phyloP scores from a whole-genome alignment of 2,113 vertebrate genomes.

The Pteronura brasiliensis region DNA sequence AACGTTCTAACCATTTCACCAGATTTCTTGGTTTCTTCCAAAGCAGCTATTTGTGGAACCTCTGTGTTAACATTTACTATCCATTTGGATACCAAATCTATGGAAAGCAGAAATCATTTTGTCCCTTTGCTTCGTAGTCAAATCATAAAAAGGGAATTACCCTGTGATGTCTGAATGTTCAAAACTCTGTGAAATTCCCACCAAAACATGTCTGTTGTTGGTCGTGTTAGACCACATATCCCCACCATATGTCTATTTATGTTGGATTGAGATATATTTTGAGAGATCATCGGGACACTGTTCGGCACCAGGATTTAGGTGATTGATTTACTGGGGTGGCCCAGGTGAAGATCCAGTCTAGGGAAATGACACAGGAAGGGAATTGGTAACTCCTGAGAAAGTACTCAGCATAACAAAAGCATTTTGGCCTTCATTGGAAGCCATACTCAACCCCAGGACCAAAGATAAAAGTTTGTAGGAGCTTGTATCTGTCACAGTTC shows the following conservation, averaged over 20 bases:
- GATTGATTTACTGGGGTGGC: background rate
- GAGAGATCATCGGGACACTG: background rate
- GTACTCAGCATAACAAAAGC: background rate
- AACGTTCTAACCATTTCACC: conserved; percentile 26
- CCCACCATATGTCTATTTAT: background rate
- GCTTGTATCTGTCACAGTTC: background rate
- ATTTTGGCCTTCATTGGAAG: background rate
- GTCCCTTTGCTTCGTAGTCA: background rate
- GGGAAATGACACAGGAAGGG: fast-evolving
- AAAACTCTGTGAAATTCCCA: background rate
- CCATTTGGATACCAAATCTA: background rate
- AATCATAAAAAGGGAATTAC: background rate
- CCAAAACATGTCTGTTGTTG: background rate
- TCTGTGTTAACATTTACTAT: background rate
- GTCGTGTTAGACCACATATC: background rate
- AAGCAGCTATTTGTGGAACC: background rate
- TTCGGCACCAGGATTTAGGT: background rate
- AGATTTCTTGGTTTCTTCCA: conserved; percentile 18
- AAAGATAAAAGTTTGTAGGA: background rate
- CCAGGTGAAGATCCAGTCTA: background rate
- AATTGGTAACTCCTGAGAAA: background rate
- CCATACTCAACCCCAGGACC: background rate
- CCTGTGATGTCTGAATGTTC: background rate
- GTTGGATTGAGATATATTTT: background rate
- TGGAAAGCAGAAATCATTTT: background rate